Conservation (phyloP, 2,797 vertebrate genomes). For the Erethizon dorsatum region DNA sequence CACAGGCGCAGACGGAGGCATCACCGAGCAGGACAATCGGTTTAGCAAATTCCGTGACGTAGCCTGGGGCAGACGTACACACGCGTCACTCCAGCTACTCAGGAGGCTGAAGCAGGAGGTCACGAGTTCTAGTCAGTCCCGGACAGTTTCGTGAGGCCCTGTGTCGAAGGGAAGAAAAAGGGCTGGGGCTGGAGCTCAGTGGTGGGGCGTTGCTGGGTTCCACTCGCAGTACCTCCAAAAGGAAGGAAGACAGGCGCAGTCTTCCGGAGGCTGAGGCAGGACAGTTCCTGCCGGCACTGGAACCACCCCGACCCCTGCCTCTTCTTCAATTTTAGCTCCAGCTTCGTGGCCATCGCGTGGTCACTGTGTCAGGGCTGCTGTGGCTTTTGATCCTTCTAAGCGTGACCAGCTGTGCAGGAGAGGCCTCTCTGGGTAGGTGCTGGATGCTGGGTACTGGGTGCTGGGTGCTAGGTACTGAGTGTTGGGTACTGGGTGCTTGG, state of each 20-base stretch:
- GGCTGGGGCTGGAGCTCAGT: neutral
- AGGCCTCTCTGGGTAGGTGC: neutral
- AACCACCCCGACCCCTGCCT: neutral
- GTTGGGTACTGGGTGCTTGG: neutral
- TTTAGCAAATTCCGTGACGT: no score
- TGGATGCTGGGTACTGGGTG: neutral
- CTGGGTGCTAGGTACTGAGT: neutral
- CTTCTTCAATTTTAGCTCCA: neutral
- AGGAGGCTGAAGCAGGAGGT: neutral
- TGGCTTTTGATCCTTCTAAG: neutral
- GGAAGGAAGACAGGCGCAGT: neutral
- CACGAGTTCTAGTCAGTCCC: neutral
- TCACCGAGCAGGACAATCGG: no score
- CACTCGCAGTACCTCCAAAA: fast-evolving
- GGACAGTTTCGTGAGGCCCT: neutral
- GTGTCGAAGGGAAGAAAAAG: neutral
- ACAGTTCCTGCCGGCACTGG: neutral
- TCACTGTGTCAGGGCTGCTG: neutral
- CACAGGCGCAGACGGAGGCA: no score
- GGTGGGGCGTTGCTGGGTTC: neutral
- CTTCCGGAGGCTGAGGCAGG: neutral
- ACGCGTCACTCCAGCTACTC: no score
- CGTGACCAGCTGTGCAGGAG: neutral
- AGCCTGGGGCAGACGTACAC: no score
- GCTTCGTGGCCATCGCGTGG: fast-evolving